These are phyloP conservation scores for Verasper variegatus DNA, from an alignment of 2,113 vertebrate species.

Conservation along the genomic window DNA sequence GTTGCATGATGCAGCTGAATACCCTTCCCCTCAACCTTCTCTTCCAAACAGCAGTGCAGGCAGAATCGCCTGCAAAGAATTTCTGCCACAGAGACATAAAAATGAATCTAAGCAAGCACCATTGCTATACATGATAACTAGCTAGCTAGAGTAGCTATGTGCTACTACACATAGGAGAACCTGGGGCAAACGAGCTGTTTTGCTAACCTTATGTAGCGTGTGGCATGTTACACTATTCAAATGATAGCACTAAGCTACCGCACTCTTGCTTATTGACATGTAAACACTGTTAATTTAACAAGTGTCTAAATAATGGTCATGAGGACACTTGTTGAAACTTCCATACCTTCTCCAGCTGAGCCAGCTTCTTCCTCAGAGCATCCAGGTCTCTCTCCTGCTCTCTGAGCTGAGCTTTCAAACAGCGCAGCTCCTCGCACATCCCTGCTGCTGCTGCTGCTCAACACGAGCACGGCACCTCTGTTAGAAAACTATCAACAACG, in stretches of 20 bases:
- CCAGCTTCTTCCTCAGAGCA: slow-evolving; percentile 74
- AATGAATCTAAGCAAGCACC: no score
- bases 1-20: no score
- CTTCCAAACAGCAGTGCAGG: no score
- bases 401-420: slow-evolving; percentile 70
- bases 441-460: not conserved
- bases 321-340: not conserved
- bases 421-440: slow-evolving; percentile 69
- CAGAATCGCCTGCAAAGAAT: no score
- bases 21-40: no score
- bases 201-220: not conserved
- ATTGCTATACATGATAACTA: not conserved
- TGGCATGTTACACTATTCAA: no score
- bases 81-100: no score
- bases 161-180: not conserved
- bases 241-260: no score
- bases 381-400: slow-evolving; percentile 77
- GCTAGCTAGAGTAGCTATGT: not conserved
- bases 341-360: slow-evolving; percentile 70
- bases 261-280: no score
- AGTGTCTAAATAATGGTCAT: not conserved
- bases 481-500: not conserved
- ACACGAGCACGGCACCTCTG: no score
- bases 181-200: not conserved
- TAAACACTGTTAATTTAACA: not conserved